phyloP scores from a whole-genome alignment of 2,888 invertebrate genomes.

The Cephus pygmeus region DNA sequence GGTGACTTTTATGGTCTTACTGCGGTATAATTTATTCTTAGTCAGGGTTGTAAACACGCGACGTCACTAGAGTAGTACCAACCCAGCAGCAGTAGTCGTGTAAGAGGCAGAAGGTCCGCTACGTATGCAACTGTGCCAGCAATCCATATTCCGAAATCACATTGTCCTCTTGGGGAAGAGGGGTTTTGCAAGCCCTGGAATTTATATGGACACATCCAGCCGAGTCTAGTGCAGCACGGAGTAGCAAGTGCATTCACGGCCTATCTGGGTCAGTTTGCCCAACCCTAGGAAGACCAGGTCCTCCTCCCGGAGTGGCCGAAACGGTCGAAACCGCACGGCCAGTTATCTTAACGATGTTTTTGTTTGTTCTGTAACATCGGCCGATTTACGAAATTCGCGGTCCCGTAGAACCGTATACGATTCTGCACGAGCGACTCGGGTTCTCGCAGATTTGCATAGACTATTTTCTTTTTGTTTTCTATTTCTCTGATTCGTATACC shows the following conservation, averaged over 20 bases:
- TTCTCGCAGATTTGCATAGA: neutral
- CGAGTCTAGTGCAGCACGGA: conserved; percentile 11
- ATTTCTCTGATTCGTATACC: neutral
- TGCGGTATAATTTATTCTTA: neutral
- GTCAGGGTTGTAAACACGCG: neutral
- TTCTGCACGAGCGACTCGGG: neutral
- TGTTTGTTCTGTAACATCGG: conserved; percentile 12
- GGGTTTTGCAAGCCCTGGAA: conserved; percentile 15
- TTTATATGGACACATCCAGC: conserved; percentile 28
- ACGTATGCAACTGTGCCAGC: conserved; percentile 3
- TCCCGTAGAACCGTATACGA: neutral
- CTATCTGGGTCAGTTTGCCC: conserved; percentile 60
- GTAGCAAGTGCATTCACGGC: conserved; percentile 50
- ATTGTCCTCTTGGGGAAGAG: conserved; percentile 26
- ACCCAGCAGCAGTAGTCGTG: neutral
- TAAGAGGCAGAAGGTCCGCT: neutral
- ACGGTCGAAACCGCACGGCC: conserved; percentile 32
- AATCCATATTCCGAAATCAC: conserved; percentile 33
- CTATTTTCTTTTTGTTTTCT: neutral
- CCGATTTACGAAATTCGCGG: neutral
- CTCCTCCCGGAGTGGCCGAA: conserved; percentile 26
- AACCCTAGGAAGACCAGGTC: conserved; percentile 29
- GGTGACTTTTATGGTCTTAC: neutral
- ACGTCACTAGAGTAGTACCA: neutral
- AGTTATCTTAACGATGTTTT: conserved; percentile 29